Base-by-base conservation (phyloP, 2,797 vertebrate species). In the Nannoperca obscura region DNA sequence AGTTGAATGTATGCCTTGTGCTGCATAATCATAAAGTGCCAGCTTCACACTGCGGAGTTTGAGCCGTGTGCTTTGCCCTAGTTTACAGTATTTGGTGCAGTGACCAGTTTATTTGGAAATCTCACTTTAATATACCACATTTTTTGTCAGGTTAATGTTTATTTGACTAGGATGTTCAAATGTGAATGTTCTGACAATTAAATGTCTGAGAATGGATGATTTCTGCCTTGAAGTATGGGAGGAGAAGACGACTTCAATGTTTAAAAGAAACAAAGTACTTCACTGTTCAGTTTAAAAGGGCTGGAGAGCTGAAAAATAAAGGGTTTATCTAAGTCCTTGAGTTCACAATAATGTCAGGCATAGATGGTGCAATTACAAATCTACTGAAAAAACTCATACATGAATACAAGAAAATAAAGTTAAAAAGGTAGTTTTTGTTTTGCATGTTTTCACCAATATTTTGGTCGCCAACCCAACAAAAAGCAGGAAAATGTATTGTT, bases 21-120 rank as follows among this genome's bases (percentile, higher is more conserved):
- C 63, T 80, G 79, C 74, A 83, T 84, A 76, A 67, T 85, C 78
- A 80, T 38, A 50, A 80, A 46, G 52, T 49, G 53, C 59, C 74
- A 78, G 68, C 74, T 65, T 80, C 82, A 76, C 71, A 46, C 78
- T 80, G 76, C 61, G 34, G 77, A 74, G 50, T 47, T 63, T n/a
- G 52, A 79, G 76, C 67, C 44, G n/a, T 20, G 54, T 62, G 58
- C 70, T 78, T 54, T 79, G 86, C 30, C 85, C 86, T 67, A 88
- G 69, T 92, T 91, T 80, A 69, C 27, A n/a, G 14, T 22, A 65
- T 69, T 49, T 86, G 71, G 55, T 82, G 82, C 78, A 81, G 24
- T 12, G 57, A 59, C 59, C 44, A 36, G 1, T 7, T 27, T 27
- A 27, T 61, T 0, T 17, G 0, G 6, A 47, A 59, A 38, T 32